Base-by-base conservation (phyloP, 2,888 invertebrate genomes). In the Unio delphinus region DNA sequence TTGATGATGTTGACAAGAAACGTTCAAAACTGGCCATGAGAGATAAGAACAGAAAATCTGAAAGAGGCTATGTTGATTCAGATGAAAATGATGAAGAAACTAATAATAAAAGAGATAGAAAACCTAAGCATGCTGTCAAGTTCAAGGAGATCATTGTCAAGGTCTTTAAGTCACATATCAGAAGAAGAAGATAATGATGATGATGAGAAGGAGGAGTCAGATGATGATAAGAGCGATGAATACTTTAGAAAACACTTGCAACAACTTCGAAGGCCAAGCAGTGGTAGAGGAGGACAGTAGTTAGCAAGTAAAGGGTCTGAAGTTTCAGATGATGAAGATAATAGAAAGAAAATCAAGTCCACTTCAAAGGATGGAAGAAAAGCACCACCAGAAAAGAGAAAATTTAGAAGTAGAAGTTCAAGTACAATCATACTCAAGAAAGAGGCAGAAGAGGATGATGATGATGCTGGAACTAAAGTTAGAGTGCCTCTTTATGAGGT, bases 401-500 rank as follows among this genome's bases (percentile, higher is more conserved):
- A 28, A 64, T 23, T 15, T 59, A 76, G 55, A 69, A 69, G 61
- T 61, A 63, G 20, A 45, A 45, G 45, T 45, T 11, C 45, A 11
- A 45, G 45, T 45, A 11, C 45, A 45, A 45, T 45, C 45, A 45
- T 3, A 11, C 45, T 45, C 3, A 11, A 45, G 45, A 45, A 76
- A 45, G 67, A 70, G 20, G 66, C 68, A 59, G 64, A 70, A 55
- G n/a, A 74, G 69, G 57, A 73, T 73, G 72, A 82, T 70, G 77
- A 79, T 71, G 74, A 75, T 59, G 59, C 72, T 62, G 54, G 74
- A 68, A 61, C 63, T 63, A 72, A 71, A n/a, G 17, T 73, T n/a
- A 72, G 70, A 68, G 72, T 82, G 11, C 84, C 86, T 0, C 68
- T 82, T 61, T 85, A 81, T 79, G 87, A 87, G 60, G 82, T 85